phyloP scores from a whole-genome alignment of 2,113 vertebrate species.

The Anhinga anhinga region DNA sequence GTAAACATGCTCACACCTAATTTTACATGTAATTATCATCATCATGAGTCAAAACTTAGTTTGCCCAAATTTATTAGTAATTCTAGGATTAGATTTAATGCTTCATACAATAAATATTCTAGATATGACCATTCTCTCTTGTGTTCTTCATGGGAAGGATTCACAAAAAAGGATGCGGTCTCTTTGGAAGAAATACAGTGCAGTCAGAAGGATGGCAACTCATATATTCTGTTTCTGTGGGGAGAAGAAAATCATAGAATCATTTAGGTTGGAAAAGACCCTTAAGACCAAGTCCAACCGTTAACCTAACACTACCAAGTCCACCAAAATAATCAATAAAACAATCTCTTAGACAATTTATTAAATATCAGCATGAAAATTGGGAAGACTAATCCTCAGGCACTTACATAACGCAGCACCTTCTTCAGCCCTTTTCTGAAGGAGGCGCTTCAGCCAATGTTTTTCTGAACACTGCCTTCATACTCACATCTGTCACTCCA shows the following conservation, averaged over 20 bases:
- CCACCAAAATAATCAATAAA: background rate
- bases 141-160: background rate
- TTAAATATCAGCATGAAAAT: background rate
- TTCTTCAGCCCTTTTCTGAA: background rate
- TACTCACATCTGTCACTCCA: background rate
- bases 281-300: background rate
- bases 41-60: background rate
- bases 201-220: background rate
- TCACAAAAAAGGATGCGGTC: background rate
- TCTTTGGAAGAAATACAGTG: background rate
- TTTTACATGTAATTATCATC: background rate
- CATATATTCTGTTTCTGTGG: background rate
- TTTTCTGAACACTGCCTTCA: background rate
- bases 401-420: fast-evolving
- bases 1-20: background rate
- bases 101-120: background rate
- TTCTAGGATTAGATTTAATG: background rate
- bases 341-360: background rate
- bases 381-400: background rate
- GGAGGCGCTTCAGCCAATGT: background rate
- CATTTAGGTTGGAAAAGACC: background rate
- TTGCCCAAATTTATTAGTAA: background rate
- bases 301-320: background rate
- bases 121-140: background rate
- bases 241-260: background rate